Conservation (phyloP, 2,797 vertebrate species). For the Manis pentadactyla region DNA sequence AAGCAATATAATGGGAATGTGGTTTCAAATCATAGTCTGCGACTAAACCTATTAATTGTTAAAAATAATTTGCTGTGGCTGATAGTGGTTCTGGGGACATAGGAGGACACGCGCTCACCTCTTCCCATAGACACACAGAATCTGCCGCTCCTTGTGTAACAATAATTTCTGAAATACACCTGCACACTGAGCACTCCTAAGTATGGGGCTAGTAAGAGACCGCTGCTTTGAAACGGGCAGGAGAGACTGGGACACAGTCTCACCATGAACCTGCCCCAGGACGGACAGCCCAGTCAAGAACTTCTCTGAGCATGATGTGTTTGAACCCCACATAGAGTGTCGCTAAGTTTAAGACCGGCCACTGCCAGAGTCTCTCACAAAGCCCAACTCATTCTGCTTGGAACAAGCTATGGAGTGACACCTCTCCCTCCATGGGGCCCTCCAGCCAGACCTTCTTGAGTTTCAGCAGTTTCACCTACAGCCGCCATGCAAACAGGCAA, state of each 20-base stretch:
- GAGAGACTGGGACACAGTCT: not conserved
- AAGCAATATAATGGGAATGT: not conserved
- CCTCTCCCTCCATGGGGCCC: no score
- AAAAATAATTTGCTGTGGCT: not conserved
- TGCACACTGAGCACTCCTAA: no score
- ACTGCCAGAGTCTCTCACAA: no score
- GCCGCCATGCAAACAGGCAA: no score
- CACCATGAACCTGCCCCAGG: fast-evolving
- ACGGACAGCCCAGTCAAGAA: not conserved
- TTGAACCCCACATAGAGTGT: not conserved
- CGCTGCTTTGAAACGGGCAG: fast-evolving
- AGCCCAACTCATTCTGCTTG: no score
- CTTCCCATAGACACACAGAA: not conserved
- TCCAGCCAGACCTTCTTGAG: no score
- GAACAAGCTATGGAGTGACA: no score
- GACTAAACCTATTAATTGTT: not conserved
- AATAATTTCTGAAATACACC: not conserved
- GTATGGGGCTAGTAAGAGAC: not conserved
- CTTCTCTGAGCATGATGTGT: not conserved
- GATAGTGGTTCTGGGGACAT: not conserved
- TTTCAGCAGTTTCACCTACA: no score
- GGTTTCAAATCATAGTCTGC: not conserved
- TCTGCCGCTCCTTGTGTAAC: not conserved
- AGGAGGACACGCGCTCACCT: no score
- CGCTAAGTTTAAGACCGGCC: not conserved